These are phyloP conservation scores for Sylvilagus bachmani DNA, from an alignment of 2,113 vertebrate species.

Conservation along the genomic window DNA sequence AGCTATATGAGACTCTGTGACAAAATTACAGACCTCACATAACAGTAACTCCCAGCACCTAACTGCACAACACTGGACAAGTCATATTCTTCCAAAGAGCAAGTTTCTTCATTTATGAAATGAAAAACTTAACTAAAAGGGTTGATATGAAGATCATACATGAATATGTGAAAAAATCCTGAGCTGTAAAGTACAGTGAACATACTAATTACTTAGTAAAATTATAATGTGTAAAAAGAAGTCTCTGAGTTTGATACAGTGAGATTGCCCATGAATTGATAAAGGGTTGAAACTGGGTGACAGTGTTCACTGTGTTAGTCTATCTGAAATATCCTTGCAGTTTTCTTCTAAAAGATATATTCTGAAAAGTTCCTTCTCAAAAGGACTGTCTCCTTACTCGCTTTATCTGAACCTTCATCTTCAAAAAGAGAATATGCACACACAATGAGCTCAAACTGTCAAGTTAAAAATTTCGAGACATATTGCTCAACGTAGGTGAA, in stretches of 20 bases:
- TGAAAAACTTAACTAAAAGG: background rate
- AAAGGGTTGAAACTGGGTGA: background rate
- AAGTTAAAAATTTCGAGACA: conserved; percentile 30
- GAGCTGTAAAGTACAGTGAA: conserved; percentile 8
- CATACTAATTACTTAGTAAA: conserved; percentile 25
- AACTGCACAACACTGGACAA: conserved; percentile 30
- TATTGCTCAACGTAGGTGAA: conserved; percentile 4
- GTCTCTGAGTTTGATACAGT: conserved; percentile 44
- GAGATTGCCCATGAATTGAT: background rate
- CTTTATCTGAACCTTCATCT: conserved; percentile 28
- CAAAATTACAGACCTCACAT: conserved; percentile 37
- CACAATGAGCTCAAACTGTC: background rate
- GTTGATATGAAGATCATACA: conserved; percentile 4
- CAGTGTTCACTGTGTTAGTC: background rate
- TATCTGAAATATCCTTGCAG: background rate
- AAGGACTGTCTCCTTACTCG: conserved; percentile 3
- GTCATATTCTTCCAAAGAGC: conserved; percentile 8
- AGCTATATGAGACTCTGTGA: conserved; percentile 35
- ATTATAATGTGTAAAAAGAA: conserved; percentile 1
- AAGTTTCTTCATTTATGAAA: conserved; percentile 47
- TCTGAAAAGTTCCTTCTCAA: background rate
- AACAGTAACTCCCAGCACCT: conserved; percentile 2
- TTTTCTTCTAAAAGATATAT: background rate
- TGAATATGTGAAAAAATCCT: conserved; percentile 19
- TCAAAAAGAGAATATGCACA: conserved; percentile 37